Evolutionary conservation across 2,113 vertebrate genomes (phyloP), one percentile per base, ranked within the genome.

Genomic region (Chrysochloris asiatica): DNA sequence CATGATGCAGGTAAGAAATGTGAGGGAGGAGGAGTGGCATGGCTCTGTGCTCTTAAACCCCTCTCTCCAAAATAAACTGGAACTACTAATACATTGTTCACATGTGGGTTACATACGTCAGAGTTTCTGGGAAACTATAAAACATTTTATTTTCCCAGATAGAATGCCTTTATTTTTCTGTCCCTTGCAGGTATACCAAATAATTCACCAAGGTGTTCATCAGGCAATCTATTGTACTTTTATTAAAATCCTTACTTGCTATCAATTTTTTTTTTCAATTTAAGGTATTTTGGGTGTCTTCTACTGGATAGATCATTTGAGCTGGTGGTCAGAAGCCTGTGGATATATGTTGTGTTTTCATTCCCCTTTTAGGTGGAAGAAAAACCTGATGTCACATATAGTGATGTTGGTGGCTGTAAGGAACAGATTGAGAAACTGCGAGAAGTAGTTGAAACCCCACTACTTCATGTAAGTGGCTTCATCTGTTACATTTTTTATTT

Each of bases 331-430:
- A 80, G 43, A 93, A 86, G 7, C 2, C 6, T 75, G 10, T 93
- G 52, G 45, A 41, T 78, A 0, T 69, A 4, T 56, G 28, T 75
- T 71, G 10, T 88, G 67, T 67, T 91, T 93, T 82, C 63, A 63
- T 86, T 28, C 76, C 67, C 50, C 45, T 94, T 48, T 67, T 87
- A 99, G 99, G 99, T 99, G 81, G 99, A 99, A 94, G 99, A 99
- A 97, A 99, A 99, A 95, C 99, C 99, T 33, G 99, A 99, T 8
- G 99, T 99, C 95, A 99, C 99, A 69, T 99, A 99, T 97, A 99
- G 99, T 63, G 99, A 99, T 83, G 99, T 99, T 41, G 99, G 99
- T 89, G 99, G 99, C 33, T 99, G 99, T 96, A 99, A 99, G 95
- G 99, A 99, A 96, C 99, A 99, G 97, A 99, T 99, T 50, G 99